Percentiles rank a stretch among this genome's conserved stretches.
Conservation (phyloP, 2,888 invertebrate genomes). For the Yponomeuta evonymella region DNA sequence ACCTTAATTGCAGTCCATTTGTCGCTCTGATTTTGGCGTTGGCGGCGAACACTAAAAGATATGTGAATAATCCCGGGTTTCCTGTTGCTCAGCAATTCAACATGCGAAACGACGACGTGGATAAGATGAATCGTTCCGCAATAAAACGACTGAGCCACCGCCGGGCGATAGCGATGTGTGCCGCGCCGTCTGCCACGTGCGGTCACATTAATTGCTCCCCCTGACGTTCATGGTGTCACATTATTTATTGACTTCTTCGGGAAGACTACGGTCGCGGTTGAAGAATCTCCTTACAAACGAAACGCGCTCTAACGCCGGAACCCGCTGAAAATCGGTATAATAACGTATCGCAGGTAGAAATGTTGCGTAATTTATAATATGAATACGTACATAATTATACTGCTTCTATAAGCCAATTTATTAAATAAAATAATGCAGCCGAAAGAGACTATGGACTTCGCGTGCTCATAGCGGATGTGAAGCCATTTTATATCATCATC, state of each 20-base stretch:
- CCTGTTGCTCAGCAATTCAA: slow-evolving; percentile 15
- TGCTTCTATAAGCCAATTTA: too few species aligned
- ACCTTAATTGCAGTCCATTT: background rate
- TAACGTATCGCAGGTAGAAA: too few species aligned
- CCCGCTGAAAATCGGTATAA: too few species aligned
- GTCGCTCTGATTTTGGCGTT: background rate
- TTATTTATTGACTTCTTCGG: background rate
- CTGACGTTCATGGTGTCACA: slow-evolving; percentile 7
- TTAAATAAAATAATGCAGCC: too few species aligned
- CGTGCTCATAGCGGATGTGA: too few species aligned
- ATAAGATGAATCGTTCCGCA: slow-evolving; percentile 33
- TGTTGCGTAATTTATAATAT: too few species aligned
- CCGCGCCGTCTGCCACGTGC: slow-evolving; percentile 5
- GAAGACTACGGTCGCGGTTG: background rate
- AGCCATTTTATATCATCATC: too few species aligned
- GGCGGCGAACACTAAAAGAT: background rate
- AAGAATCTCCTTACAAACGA: background rate
- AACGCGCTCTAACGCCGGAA: too few species aligned
- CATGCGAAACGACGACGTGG: slow-evolving; percentile 19
- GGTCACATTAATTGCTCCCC: slow-evolving; percentile 8
- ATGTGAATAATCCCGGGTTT: slow-evolving; percentile 14
- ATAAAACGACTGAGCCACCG: slow-evolving; percentile 30
- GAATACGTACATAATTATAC: too few species aligned
- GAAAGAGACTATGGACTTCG: too few species aligned
- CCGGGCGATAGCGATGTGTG: slow-evolving; percentile 18